Conservation (phyloP, 2,113 vertebrate genomes). For the Stigmatopora argus region DNA sequence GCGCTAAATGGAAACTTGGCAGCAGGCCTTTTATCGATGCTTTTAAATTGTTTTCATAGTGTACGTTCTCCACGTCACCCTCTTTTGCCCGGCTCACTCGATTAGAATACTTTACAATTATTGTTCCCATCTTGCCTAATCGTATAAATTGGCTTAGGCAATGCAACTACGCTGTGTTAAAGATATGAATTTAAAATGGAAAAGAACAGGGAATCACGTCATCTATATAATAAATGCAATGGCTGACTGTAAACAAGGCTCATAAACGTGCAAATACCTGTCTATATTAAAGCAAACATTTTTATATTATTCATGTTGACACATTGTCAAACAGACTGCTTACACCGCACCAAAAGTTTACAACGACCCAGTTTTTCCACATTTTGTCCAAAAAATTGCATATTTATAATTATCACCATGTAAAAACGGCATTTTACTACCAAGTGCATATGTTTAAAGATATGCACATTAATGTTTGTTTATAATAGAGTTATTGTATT, state of each 20-base stretch:
- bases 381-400: neutral
- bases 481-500: neutral
- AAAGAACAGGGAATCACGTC: constrained; percentile 61
- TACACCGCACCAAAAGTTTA: neutral
- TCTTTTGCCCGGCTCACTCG: constrained; percentile 2
- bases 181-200: constrained; percentile 57
- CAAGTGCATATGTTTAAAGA: no score
- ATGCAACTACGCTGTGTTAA: constrained; percentile 44
- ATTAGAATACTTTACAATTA: neutral
- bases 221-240: no score
- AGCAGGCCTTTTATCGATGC: constrained; percentile 48
- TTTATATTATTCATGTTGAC: neutral
- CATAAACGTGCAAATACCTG: constrained; percentile 14
- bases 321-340: neutral
- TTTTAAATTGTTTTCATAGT: constrained; percentile 27
- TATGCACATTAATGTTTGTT: no score
- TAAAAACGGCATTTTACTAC: no score
- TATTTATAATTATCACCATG: no score
- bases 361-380: constrained; percentile 3
- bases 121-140: constrained; percentile 8
- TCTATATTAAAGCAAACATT: constrained; percentile 9
- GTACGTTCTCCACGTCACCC: constrained; percentile 18
- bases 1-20: constrained; percentile 69
- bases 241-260: constrained; percentile 88
- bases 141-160: constrained; percentile 60